Percentiles rank a stretch among this genome's conserved stretches.
Conservation (phyloP, 1,140 invertebrate genomes). For the Lepidurus packardi region DNA sequence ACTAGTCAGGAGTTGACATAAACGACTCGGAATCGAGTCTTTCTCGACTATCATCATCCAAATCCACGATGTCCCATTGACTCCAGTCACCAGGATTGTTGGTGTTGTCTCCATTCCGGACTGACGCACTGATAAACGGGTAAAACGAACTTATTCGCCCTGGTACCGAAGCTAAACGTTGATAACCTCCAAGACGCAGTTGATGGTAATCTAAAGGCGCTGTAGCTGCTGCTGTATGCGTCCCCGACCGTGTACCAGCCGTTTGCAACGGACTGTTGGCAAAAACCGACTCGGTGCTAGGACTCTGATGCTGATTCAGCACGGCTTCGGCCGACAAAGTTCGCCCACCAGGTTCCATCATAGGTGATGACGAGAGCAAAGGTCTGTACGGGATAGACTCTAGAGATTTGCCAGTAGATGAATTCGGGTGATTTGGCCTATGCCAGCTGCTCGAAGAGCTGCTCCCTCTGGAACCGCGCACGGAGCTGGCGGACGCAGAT, state of each 20-base stretch:
- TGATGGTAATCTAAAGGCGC: not conserved
- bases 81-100: not conserved
- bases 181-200: not conserved
- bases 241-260: not conserved
- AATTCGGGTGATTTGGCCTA: not conserved
- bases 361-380: conserved; percentile 11
- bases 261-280: conserved; percentile 2
- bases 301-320: conserved; percentile 11
- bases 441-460: conserved; percentile 12
- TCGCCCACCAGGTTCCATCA: not conserved
- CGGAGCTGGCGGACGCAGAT: conserved; percentile 7
- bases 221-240: not conserved
- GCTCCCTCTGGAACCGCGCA: conserved; percentile 5
- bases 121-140: not conserved
- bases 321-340: conserved; percentile 1
- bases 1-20: not conserved
- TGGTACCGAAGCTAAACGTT: not conserved
- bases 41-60: not conserved
- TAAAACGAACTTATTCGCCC: not conserved
- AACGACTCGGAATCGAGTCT: not conserved
- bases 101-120: not conserved
- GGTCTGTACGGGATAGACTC: conserved; percentile 6
- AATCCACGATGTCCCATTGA: conserved; percentile 11
- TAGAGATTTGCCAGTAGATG: conserved; percentile 17
- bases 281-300: not conserved